Conservation (phyloP, 2,797 vertebrate genomes). For the Notamacropus eugenii region DNA sequence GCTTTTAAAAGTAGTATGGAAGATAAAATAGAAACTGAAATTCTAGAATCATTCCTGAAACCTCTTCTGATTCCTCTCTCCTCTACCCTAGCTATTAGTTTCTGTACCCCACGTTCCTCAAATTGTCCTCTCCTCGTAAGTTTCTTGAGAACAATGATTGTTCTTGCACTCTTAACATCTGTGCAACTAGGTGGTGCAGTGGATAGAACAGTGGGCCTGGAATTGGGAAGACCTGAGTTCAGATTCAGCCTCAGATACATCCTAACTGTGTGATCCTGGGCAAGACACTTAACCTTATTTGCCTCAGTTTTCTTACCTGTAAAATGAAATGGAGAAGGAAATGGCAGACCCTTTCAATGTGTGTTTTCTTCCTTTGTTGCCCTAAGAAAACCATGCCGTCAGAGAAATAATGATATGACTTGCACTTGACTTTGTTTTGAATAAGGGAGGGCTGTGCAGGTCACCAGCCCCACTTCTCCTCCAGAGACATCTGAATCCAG, state of each 20-base stretch:
- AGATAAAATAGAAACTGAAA: not conserved
- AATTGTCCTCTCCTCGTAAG: not conserved
- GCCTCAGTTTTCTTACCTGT: not conserved
- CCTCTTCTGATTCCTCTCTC: not conserved
- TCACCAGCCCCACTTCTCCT: no score
- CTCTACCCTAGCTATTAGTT: not conserved
- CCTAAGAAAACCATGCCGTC: no score
- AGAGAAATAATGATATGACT: no score
- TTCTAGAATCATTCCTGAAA: not conserved
- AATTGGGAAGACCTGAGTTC: not conserved
- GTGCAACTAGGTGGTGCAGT: not conserved
- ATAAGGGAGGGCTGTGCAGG: no score
- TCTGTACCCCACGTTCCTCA: not conserved
- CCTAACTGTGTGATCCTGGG: not conserved
- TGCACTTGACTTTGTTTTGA: no score
- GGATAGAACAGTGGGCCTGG: not conserved
- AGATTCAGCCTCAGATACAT: not conserved
- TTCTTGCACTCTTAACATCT: not conserved
- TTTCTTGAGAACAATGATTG: not conserved
- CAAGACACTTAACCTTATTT: not conserved
- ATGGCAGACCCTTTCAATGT: not conserved
- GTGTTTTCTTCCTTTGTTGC: no score
- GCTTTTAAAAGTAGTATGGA: not conserved
- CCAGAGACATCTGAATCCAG: no score
- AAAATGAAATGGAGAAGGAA: not conserved